A percentile compares a stretch with the other conserved stretches of the same genome.
Conservation (phyloP, 2,113 vertebrate species). For the Gobiocypris rarus region DNA sequence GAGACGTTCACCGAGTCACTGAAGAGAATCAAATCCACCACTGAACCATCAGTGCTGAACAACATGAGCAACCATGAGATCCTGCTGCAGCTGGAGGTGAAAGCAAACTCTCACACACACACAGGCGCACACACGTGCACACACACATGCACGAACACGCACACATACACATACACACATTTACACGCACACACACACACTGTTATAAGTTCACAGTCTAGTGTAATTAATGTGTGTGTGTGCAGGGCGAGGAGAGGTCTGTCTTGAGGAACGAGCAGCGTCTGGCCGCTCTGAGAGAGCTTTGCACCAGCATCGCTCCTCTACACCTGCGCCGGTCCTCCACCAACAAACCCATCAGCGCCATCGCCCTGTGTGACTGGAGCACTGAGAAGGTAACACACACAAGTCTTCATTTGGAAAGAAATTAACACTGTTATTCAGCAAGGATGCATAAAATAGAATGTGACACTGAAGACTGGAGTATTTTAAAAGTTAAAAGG, state of each 20-base stretch:
- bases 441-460: background rate
- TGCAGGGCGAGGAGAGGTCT: constrained; percentile 84
- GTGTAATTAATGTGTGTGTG: background rate
- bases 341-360: constrained; percentile 67
- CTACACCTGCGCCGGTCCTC: constrained; percentile 79
- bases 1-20: constrained; percentile 80
- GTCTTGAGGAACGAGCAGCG: constrained; percentile 82
- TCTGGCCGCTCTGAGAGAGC: constrained; percentile 77
- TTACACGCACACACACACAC: constrained; percentile 52
- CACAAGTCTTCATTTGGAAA: background rate
- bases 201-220: background rate
- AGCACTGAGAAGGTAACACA: constrained; percentile 77
- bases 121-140: too few species aligned
- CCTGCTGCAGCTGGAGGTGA: constrained; percentile 86
- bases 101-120: too few species aligned
- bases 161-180: too few species aligned
- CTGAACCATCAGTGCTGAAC: constrained; percentile 79
- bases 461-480: too few species aligned
- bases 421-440: background rate
- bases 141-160: too few species aligned
- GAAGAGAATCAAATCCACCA: constrained; percentile 76
- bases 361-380: constrained; percentile 91
- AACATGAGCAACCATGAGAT: constrained; percentile 80
- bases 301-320: constrained; percentile 77
- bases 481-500: too few species aligned